Evolutionary conservation across 2,888 invertebrate genomes (phyloP).

Genomic region (Parnassius mnemosyne): DNA sequence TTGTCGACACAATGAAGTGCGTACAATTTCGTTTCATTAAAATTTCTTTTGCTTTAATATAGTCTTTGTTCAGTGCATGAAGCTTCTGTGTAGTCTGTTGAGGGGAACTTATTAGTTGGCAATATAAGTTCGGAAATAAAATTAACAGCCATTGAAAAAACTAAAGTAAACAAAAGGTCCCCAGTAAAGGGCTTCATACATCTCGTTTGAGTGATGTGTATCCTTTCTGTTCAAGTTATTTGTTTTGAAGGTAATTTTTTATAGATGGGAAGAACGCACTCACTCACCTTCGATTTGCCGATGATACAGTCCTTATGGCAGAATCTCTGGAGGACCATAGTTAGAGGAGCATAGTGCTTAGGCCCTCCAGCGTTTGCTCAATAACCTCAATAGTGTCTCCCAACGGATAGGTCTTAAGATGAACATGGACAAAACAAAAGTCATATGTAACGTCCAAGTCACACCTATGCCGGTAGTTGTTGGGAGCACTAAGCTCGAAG

Average conservation of each 20-base stretch:
- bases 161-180: slow-evolving; percentile 27
- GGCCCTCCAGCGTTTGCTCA: too few relatives aligned
- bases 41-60: slow-evolving; percentile 56
- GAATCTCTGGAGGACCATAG: too few relatives aligned
- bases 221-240: slow-evolving; percentile 8
- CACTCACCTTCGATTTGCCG: too few relatives aligned
- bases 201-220: slow-evolving; percentile 15
- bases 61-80: slow-evolving; percentile 51
- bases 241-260: slow-evolving; percentile 21
- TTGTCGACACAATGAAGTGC: slow-evolving; percentile 63
- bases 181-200: slow-evolving; percentile 27
- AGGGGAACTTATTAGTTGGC: slow-evolving; percentile 55
- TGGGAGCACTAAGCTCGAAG: too few relatives aligned
- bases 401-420: too few relatives aligned
- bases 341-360: too few relatives aligned
- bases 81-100: slow-evolving; percentile 55
- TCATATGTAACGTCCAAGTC: too few relatives aligned
- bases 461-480: too few relatives aligned
- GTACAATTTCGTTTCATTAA: slow-evolving; percentile 61
- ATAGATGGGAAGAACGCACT: slow-evolving; percentile 24
- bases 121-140: slow-evolving; percentile 39
- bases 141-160: slow-evolving; percentile 33
- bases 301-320: too few relatives aligned
- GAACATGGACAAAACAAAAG: too few relatives aligned
- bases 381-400: too few relatives aligned